phyloP scores from a whole-genome alignment of 2,797 vertebrate species.

The Oceanodroma leucorhoa region DNA sequence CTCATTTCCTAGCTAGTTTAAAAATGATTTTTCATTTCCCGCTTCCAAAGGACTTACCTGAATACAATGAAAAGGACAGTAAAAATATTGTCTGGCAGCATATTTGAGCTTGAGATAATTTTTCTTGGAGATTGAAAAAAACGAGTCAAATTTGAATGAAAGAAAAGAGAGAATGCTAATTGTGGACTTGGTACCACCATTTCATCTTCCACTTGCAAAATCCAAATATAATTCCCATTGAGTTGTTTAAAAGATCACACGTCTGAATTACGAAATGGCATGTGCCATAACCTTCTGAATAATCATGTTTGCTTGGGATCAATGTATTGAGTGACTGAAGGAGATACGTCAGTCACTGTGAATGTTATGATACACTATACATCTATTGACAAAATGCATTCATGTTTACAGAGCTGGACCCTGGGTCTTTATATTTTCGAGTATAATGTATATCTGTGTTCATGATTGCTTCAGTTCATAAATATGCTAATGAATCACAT shows the following conservation, averaged over 20 bases:
- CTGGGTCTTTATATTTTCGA: not conserved
- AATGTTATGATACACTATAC: not conserved
- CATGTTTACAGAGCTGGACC: not conserved
- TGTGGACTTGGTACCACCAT: not conserved
- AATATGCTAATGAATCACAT: not conserved
- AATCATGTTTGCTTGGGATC: not conserved
- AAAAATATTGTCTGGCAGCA: not conserved
- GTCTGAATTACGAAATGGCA: not conserved
- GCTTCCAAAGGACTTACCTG: not conserved
- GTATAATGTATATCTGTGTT: not conserved
- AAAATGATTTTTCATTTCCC: not conserved
- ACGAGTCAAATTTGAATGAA: not conserved
- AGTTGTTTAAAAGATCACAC: not conserved
- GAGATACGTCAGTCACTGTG: not conserved
- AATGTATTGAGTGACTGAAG: not conserved
- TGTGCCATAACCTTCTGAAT: not conserved
- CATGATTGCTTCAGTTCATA: not conserved
- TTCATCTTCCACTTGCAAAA: not conserved
- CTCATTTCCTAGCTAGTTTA: not conserved
- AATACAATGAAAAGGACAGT: not conserved
- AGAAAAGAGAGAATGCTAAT: not conserved
- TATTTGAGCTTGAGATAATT: not conserved
- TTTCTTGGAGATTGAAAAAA: not conserved
- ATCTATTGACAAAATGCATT: not conserved
- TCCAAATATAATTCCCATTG: not conserved